Conservation (phyloP, 2,797 vertebrate genomes). For the Sphenodon punctatus region DNA sequence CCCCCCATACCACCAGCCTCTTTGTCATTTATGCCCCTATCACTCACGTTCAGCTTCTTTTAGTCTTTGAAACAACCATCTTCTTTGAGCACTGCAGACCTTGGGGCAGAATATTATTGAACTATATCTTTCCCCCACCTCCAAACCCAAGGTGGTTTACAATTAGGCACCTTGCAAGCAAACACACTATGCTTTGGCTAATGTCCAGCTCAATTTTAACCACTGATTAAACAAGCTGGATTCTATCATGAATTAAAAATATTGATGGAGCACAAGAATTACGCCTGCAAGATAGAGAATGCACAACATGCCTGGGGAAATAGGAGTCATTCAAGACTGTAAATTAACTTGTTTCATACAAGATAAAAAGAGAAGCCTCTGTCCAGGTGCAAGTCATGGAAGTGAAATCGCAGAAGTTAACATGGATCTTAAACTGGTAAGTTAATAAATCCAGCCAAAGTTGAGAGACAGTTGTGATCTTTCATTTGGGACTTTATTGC, state of each 20-base stretch:
- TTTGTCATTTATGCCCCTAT: too few species aligned
- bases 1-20: too few species aligned
- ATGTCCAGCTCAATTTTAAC: slow-evolving; percentile 13
- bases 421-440: too few species aligned
- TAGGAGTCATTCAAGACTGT: accelerated
- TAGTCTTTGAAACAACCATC: too few species aligned
- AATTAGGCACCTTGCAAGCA: background rate
- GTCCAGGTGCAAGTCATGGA: too few species aligned
- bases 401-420: too few species aligned
- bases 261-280: slow-evolving; percentile 12
- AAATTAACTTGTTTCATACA: accelerated
- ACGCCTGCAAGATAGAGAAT: background rate
- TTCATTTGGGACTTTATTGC: too few species aligned
- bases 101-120: background rate
- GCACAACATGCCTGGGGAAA: background rate
- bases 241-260: background rate
- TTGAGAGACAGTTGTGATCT: too few species aligned
- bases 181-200: background rate
- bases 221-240: slow-evolving; percentile 24
- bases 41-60: too few species aligned
- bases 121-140: background rate
- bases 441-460: too few species aligned
- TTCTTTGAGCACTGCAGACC: background rate
- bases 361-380: background rate
- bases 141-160: accelerated